Percentiles rank a stretch among this genome's conserved stretches.
Evolutionary conservation across 2,888 invertebrate species (phyloP).

Genomic region (Pachymerium ferrugineum): DNA sequence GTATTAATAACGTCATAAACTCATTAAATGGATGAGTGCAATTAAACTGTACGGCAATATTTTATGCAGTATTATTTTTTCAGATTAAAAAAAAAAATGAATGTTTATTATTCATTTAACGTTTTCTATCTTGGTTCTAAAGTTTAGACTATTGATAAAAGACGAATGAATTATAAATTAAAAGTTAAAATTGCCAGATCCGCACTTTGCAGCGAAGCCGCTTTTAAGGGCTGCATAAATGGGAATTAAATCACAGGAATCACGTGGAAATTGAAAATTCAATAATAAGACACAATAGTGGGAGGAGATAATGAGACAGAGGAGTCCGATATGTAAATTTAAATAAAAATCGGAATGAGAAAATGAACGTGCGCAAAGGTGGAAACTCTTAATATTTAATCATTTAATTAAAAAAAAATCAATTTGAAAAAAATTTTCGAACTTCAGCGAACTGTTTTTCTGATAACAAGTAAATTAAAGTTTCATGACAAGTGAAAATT

Average conservation of each 20-base stretch:
- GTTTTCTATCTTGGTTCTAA: too few species aligned
- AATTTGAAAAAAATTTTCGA: neutral
- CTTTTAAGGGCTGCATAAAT: neutral
- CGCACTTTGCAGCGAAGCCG: neutral
- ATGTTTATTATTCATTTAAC: too few species aligned
- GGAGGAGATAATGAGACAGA: slow-evolving; percentile 1
- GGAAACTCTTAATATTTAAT: neutral
- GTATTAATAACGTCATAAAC: neutral
- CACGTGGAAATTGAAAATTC: slow-evolving; percentile 9
- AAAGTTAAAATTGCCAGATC: neutral
- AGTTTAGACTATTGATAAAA: too few species aligned
- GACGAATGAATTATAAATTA: neutral
- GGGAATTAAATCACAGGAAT: neutral
- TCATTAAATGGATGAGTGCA: neutral
- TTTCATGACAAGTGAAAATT: neutral
- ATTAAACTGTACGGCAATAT: too few species aligned
- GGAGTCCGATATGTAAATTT: neutral
- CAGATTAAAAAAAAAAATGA: too few species aligned
- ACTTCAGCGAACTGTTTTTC: neutral
- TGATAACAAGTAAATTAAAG: neutral
- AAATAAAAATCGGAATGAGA: neutral
- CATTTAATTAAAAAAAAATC: neutral
- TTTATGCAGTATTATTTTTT: neutral
- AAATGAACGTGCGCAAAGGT: neutral
- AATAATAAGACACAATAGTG: slow-evolving; percentile 1